These are phyloP conservation scores for Anneissia japonica DNA, from an alignment of 35 echinoderm and acorn worm genomes.

Conservation along the genomic window DNA sequence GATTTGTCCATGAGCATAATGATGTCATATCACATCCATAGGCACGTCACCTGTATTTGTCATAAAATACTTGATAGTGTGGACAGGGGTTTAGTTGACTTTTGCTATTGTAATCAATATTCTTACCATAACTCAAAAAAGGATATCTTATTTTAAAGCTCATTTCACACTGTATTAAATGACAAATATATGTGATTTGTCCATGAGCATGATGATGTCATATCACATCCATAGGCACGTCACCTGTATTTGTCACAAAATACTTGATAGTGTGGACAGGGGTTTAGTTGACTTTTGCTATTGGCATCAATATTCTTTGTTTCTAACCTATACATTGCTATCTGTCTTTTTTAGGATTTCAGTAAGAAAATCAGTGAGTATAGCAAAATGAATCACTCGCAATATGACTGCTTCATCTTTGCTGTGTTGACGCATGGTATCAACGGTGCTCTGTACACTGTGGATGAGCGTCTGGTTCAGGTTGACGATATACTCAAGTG, in stretches of 20 bases:
- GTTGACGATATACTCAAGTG: neutral
- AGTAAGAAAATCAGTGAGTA: neutral
- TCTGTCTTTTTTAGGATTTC: neutral
- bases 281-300: neutral
- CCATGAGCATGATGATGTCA: no score
- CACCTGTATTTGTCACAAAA: no score
- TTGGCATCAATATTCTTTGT: neutral
- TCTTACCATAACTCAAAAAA: no score
- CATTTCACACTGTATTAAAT: no score
- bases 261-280: no score
- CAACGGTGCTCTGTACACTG: constrained; percentile 25
- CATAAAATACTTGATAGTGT: no score
- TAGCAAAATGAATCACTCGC: neutral
- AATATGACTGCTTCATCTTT: constrained; percentile 20
- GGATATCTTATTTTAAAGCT: no score
- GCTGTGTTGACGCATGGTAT: constrained; percentile 33
- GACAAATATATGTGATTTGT: no score
- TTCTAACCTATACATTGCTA: neutral
- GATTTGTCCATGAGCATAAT: no score
- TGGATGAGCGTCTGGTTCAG: neutral
- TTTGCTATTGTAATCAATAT: neutral
- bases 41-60: no score
- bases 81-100: neutral
- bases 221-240: no score
- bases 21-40: no score